Evolutionary conservation across 2,888 invertebrate genomes (phyloP), one percentile per base, ranked within the genome.

Genomic region (Drosophila prolongata): DNA sequence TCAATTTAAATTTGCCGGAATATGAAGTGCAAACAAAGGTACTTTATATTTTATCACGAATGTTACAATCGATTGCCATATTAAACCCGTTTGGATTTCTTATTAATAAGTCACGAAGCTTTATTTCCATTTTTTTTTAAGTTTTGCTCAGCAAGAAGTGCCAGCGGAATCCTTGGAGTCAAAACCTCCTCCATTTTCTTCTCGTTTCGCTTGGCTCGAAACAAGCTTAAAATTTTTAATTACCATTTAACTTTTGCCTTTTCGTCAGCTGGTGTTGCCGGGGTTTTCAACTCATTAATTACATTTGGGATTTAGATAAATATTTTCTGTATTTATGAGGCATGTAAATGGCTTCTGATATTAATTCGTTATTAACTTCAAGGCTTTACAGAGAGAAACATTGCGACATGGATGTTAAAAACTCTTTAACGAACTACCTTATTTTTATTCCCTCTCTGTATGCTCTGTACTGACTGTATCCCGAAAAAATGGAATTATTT

Each of bases 161-260:
- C 58, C 50, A 52, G 37, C 14, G 19, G 42, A 47, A 53, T 72
- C 70, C 73, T 73, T 53, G 56, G 55, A 38, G 65, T 30, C 19
- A 27, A 24, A 24, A 13, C 40, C 50, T 14, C 19, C 30, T 14
- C 27, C 44, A 14, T 27, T 24, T n/a, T 19, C 57, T 27, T 19
- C 14, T 16, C 35, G 57, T 46, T 59, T 44, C 19, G 57, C 54
- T 64, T 61, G 69, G 58, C 60, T 42, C 47, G 27, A 60, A 66
- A 65, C 67, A 56, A 64, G 66, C 64, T 76, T 68, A 50, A 75
- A 67, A 80, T 86, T 68, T 59, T 35, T 67, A 86, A 81, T 83
- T 73, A 53, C 42, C 53, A 34, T 68, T 85, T 72, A 56, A 62
- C 49, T 56, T 66, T 57, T 67, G 43, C 24, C 67, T 67, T 50